A percentile compares a stretch with the other conserved stretches of the same genome.
Conservation (phyloP, 2,797 vertebrate species). For the Bryconaethiops microstoma region DNA sequence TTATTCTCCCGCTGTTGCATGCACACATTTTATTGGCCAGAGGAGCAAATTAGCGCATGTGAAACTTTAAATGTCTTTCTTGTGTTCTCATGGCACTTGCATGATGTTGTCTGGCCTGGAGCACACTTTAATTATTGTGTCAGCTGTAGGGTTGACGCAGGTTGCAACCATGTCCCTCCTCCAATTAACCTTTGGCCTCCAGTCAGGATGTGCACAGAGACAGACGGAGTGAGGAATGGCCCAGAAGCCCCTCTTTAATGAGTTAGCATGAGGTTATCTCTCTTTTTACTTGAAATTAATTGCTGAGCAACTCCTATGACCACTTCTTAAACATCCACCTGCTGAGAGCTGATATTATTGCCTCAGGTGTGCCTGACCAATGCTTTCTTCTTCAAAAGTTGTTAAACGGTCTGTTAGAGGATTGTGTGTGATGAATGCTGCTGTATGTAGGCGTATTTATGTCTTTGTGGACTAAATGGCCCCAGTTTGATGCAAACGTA, state of each 20-base stretch:
- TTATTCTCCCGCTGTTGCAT: not conserved
- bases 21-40: not conserved
- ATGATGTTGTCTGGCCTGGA: not conserved
- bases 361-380: not conserved
- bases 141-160: not conserved
- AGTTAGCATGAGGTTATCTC: conserved; percentile 6
- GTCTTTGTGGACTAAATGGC: no score
- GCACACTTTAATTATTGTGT: not conserved
- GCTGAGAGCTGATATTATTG: not conserved
- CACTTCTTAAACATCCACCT: not conserved
- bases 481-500: no score
- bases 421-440: no score
- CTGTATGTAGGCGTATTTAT: no score
- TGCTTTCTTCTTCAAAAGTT: not conserved
- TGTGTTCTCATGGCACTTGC: not conserved
- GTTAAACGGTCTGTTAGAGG: not conserved
- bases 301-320: not conserved
- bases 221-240: not conserved
- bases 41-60: not conserved
- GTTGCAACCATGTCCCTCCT: not conserved
- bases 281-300: not conserved
- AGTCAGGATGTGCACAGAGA: no score
- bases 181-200: conserved; percentile 23
- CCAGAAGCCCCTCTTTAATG: not conserved
- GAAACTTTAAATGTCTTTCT: not conserved